phyloP scores from a whole-genome alignment of 2,113 vertebrate genomes.

The Rhombomys opimus region DNA sequence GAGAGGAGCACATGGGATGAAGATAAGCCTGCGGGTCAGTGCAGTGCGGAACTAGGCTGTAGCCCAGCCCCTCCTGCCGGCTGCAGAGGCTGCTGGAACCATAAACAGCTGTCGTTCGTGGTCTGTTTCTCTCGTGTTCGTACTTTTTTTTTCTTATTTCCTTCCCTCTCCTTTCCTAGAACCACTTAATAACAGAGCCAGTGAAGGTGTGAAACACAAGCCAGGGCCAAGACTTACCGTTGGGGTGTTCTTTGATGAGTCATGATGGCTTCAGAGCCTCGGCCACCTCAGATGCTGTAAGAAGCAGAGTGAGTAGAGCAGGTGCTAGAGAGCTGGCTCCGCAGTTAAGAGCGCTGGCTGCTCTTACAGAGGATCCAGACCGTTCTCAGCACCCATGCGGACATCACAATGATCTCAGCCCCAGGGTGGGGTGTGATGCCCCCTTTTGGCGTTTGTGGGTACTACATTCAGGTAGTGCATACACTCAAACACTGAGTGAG shows the following conservation, averaged over 20 bases:
- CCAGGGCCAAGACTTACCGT: background rate
- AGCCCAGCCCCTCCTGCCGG: too few relatives aligned
- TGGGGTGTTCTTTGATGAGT: background rate
- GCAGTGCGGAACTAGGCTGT: fast-evolving
- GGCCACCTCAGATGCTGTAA: background rate
- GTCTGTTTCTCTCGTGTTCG: background rate
- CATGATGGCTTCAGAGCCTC: background rate
- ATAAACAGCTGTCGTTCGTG: background rate
- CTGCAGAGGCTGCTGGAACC: background rate
- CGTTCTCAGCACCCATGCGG: background rate
- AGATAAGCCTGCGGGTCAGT: background rate
- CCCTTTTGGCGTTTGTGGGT: background rate
- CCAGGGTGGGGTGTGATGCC: background rate
- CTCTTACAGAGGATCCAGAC: background rate
- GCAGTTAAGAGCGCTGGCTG: background rate
- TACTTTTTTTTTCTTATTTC: background rate
- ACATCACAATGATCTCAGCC: background rate
- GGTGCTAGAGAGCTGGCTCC: background rate
- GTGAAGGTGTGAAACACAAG: background rate
- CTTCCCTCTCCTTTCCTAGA: background rate
- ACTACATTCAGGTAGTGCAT: background rate
- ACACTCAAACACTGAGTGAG: background rate
- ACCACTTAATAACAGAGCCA: background rate
- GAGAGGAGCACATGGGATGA: background rate
- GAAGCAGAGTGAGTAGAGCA: background rate